A percentile compares a stretch with the other conserved stretches of the same genome.
Conservation (phyloP, 2,113 vertebrate species). For the Lycaon pictus region DNA sequence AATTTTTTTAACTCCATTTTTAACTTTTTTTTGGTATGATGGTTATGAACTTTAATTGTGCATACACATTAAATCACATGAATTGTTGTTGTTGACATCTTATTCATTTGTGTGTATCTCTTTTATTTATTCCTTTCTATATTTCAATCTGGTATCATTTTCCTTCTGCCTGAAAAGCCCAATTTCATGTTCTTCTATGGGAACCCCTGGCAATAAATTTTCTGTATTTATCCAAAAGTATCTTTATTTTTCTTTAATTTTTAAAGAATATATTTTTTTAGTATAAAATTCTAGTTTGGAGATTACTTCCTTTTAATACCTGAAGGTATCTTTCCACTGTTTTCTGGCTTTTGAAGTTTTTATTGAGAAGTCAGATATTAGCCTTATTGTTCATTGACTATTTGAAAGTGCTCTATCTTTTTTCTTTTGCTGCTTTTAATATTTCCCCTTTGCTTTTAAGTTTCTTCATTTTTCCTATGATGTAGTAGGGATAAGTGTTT, state of each 20-base stretch:
- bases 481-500: not conserved
- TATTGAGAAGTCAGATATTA: conserved; percentile 8
- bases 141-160: not conserved
- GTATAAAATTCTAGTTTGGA: conserved; percentile 7
- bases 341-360: conserved; percentile 8
- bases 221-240: not conserved
- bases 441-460: not conserved
- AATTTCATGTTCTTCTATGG: not conserved
- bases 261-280: not conserved
- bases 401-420: not conserved
- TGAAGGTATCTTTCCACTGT: not conserved
- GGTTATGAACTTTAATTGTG: not conserved
- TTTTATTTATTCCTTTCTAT: not conserved
- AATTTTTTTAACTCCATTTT: not conserved
- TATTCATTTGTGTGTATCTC: not conserved
- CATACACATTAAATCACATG: not conserved
- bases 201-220: not conserved
- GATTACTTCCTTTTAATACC: not conserved
- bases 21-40: not conserved
- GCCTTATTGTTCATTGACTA: not conserved
- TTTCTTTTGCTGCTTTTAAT: not conserved
- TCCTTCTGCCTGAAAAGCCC: not conserved
- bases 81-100: not conserved
- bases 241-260: not conserved
- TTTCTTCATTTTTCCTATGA: not conserved